These are phyloP conservation scores for Seriola quinqueradiata DNA, from an alignment of 2,113 vertebrate species.

Conservation along the genomic window DNA sequence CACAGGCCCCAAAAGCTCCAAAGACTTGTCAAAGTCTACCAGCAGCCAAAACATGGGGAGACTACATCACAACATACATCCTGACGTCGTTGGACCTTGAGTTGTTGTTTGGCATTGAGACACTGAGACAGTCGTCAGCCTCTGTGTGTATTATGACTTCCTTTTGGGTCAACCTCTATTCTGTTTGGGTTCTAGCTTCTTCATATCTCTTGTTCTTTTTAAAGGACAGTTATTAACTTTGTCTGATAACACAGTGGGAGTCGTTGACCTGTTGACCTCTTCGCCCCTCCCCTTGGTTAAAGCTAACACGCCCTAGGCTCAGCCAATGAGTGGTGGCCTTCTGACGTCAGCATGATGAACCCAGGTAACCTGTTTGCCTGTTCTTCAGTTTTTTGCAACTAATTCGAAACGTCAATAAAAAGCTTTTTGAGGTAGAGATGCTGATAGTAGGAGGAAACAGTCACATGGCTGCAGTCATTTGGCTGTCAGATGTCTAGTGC, in stretches of 20 bases:
- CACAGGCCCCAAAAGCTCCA: not conserved
- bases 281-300: not conserved
- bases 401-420: constrained; percentile 41
- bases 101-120: constrained; percentile 27
- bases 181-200: constrained; percentile 47
- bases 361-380: constrained; percentile 6
- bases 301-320: constrained; percentile 58
- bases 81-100: constrained; percentile 34
- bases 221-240: constrained; percentile 1
- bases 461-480: too few species aligned
- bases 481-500: too few species aligned
- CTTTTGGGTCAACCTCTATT: not conserved
- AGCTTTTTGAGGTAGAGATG: not conserved
- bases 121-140: too few species aligned
- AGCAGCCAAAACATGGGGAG: constrained; percentile 23
- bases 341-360: not conserved
- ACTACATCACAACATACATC: not conserved
- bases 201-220: not conserved
- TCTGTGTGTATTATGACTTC: not conserved
- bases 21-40: not conserved
- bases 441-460: too few species aligned
- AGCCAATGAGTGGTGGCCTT: constrained; percentile 64
- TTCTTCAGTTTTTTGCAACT: constrained; percentile 9
- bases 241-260: constrained; percentile 38
- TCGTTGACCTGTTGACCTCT: constrained; percentile 34